Evolutionary conservation across 2,113 vertebrate genomes (phyloP).

Genomic region (Boulengeromyrus knoepffleri): DNA sequence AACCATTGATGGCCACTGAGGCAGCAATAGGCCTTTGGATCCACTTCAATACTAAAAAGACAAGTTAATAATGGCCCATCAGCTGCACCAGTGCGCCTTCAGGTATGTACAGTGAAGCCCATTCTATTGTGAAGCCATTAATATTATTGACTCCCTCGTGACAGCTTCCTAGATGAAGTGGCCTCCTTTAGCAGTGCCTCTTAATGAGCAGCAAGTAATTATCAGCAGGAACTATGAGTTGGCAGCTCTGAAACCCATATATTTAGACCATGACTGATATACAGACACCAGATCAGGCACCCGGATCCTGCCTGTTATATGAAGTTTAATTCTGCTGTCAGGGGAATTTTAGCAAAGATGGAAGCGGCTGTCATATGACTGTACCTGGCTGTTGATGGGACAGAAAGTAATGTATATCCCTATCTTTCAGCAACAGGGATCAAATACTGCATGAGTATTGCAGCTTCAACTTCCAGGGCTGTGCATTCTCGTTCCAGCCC

Average conservation of each 20-base stretch:
- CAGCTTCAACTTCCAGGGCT: neutral
- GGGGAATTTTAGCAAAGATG: neutral
- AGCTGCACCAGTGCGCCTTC: neutral
- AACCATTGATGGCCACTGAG: neutral
- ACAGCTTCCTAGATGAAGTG: slow-evolving; percentile 26
- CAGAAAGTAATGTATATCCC: neutral
- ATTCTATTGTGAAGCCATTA: slow-evolving; percentile 26
- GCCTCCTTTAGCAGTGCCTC: neutral
- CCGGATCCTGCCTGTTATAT: neutral
- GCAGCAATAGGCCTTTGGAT: neutral
- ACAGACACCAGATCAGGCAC: neutral
- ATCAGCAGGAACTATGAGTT: slow-evolving; percentile 15
- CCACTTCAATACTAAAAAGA: neutral
- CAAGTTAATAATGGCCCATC: slow-evolving; percentile 23
- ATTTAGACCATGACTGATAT: neutral
- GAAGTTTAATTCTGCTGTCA: neutral
- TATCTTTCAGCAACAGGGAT: neutral
- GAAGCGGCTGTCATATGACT: neutral
- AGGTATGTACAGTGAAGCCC: slow-evolving; percentile 14
- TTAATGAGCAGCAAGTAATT: slow-evolving; percentile 33
- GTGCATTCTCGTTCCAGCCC: neutral
- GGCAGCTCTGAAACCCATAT: neutral
- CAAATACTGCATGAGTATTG: neutral
- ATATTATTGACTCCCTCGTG: slow-evolving; percentile 34
- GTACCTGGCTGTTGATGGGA: neutral